Evolutionary conservation across 2,888 invertebrate species (phyloP), one percentile per base, ranked within the genome.

Genomic region (Cephus pygmeus): DNA sequence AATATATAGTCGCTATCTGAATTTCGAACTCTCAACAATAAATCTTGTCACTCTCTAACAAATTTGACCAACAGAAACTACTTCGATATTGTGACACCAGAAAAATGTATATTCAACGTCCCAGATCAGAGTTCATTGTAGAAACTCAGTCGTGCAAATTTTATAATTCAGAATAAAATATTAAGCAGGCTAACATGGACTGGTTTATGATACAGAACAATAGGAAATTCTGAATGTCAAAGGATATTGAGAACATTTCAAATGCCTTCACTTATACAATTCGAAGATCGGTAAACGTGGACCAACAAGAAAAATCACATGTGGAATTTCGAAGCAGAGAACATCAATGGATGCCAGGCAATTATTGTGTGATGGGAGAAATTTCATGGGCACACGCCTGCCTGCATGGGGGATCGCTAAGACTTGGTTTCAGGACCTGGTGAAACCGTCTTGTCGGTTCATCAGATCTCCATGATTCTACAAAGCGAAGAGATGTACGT

Each of bases 401-500:
- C 2, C 56, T 56, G 9, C 56, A 9, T 23, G 56, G 56, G 6
- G 56, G 9, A 56, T 56, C 23, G 23, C 9, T 23, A 23, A 56
- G 23, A 56, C 56, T 56, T 9, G 56, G 2, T 23, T 56, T 56
- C 56, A n/a, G 12, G 35, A 77, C 56, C 33, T 73, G 73, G 56
- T 35, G 34, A 78, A 31, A 68, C n/a, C 69, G 73, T 75, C 40
- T 69, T 73, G 36, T 30, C 78, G 68, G 31, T 68, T 56, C 73
- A 69, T 34, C 56, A 75, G 36, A 75, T 68, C 69, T 76, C 73
- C 78, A 77, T 73, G 75, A 85, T 83, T 56, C 56, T 9, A 56
- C 9, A 56, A 23, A 56, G 23, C 23, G 23, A 6, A 56, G 56
- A 56, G 56, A 56, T 23, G 23, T 23, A 56, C 23, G 23, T 56